Percentiles rank a stretch among this genome's conserved stretches.
These are phyloP conservation scores for Carlito syrichta DNA, from an alignment of 2,113 vertebrate genomes.

Conservation along the genomic window DNA sequence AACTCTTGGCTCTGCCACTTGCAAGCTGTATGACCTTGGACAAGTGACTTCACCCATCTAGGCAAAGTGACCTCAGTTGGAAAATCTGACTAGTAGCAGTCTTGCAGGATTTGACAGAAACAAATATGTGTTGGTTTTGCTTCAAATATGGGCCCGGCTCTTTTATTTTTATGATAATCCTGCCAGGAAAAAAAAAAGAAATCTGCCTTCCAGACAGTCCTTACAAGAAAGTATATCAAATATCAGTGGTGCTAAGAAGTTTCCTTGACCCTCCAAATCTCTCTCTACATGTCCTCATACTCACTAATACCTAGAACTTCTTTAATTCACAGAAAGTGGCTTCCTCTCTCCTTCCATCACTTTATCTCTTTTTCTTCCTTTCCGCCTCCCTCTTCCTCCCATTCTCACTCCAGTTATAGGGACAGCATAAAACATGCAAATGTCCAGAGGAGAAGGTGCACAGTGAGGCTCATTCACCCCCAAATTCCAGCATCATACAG, in stretches of 20 bases:
- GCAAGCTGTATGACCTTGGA: background rate
- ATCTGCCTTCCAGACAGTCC: background rate
- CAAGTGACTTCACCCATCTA: background rate
- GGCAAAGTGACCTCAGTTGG: background rate
- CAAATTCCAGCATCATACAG: background rate
- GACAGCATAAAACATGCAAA: background rate
- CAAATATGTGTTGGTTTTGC: background rate
- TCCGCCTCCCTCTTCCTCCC: fast-evolving
- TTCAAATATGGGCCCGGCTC: background rate
- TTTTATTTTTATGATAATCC: background rate
- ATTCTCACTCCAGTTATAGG: background rate
- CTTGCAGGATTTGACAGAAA: background rate
- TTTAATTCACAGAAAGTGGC: background rate
- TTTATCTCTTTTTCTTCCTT: no score
- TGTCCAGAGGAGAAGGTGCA: background rate
- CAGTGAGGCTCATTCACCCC: background rate
- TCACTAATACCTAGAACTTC: background rate
- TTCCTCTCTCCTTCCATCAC: background rate
- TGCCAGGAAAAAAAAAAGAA: background rate
- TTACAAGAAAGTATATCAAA: background rate
- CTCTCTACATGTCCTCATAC: background rate
- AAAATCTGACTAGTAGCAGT: background rate
- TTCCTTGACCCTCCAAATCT: background rate
- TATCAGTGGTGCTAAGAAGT: background rate
- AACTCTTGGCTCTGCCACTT: background rate